Base-by-base conservation (phyloP, 2,797 vertebrate species). In the Cygnus olor region DNA sequence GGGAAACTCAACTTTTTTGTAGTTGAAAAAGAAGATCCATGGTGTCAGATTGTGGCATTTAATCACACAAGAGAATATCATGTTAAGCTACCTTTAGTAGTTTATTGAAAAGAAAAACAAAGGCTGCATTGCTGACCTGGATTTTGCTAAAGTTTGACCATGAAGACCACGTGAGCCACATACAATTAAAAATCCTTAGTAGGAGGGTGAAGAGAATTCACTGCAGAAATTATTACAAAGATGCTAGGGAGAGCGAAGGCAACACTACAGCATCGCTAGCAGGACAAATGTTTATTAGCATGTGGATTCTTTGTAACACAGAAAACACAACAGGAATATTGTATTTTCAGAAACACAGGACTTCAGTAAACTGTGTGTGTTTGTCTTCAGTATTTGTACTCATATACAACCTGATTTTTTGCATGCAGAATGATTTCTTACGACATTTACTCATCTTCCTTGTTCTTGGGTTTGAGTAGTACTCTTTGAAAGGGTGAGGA, bases 401-500 rank as follows among this genome's bases (percentile, higher is more conserved):
- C 1, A 3, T 44, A 9, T 17, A 6, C 1, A 2, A 34, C 32
- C 18, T 66, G 38, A 5, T 40, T 34, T 57, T 83, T 88, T 89
- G 40, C 2, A 1, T 40, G 5, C 11, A 6, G 63, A 44, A 24
- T 79, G 38, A 25, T 5, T 7, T 15, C 17, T 64, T 61, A 30
- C 0, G 1, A 80, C 64, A 61, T 27, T n/a, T 79, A 21, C 4
- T 71, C 1, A 2, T 80, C 5, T 13, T 91, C 28, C 10, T 60
- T 70, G 38, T 72, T 15, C 38, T 40, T 80, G 9, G 40, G 7
- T 38, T 58, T 70, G 80, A 68, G 27, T 72, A 61, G 56, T 89
- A 47, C n/a, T 85, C 86, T 90, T 82, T 85, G 70, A 93, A 95
- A 91, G 32, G 19, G 2, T 85, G 34, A 81, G 34, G 16, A 94